Evolutionary conservation across 2,888 invertebrate genomes (phyloP).

Genomic region (Neuroscelio doddi): DNA sequence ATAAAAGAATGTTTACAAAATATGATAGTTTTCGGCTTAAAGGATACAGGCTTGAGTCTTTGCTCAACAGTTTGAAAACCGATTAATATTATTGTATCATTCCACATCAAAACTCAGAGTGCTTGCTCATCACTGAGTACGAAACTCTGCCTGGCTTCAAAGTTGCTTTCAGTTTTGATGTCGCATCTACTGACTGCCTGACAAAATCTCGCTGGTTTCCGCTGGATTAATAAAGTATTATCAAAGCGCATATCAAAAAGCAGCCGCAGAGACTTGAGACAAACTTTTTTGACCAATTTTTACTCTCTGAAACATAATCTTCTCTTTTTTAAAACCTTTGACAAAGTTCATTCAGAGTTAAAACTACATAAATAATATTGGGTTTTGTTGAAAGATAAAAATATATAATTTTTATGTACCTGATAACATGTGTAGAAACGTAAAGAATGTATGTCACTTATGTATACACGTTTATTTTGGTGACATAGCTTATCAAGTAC

Average conservation of each 20-base stretch:
- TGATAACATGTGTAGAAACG: no score
- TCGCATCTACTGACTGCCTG: slow-evolving; percentile 55
- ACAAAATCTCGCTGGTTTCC: slow-evolving; percentile 43
- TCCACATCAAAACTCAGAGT: slow-evolving; percentile 61
- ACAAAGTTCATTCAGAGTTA: slow-evolving; percentile 3
- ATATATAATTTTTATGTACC: no score
- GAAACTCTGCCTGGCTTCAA: slow-evolving; percentile 54
- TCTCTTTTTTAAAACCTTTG: slow-evolving; percentile 3
- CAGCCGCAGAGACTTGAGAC: slow-evolving; percentile 23
- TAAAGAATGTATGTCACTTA: not conserved
- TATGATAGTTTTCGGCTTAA: no score
- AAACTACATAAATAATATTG: not conserved
- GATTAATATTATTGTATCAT: slow-evolving; percentile 61
- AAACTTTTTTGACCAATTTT: slow-evolving; percentile 16
- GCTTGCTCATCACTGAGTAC: slow-evolving; percentile 47
- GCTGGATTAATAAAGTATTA: slow-evolving; percentile 47
- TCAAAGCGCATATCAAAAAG: slow-evolving; percentile 34
- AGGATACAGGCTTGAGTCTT: no score
- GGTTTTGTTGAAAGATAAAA: no score
- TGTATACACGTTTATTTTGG: not conserved
- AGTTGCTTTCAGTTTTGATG: slow-evolving; percentile 51
- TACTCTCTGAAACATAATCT: not conserved
- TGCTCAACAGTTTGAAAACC: slow-evolving; percentile 66
- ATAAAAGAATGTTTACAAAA: no score
- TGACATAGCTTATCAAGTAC: slow-evolving; percentile 5